Base-by-base conservation (phyloP, 1,140 invertebrate genomes). In the Hyles euphorbiae region DNA sequence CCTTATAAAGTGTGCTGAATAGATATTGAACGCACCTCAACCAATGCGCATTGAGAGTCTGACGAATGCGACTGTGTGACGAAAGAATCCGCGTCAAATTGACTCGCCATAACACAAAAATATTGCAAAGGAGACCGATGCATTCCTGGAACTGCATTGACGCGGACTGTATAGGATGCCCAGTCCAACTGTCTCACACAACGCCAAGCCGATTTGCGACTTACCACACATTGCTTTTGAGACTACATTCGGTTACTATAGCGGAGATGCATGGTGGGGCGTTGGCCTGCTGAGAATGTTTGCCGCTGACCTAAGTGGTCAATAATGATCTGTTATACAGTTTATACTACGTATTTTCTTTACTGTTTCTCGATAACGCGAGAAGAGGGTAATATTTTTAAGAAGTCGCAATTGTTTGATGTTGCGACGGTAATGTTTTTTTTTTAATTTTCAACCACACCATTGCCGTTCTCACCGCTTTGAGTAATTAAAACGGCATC, bases 271-370 rank as follows among this genome's bases (percentile, higher is more conserved):
- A 71, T 70, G 70, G 73, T 82, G 76, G 78, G 78, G 76, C 81
- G 83, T 79, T 83, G 83, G 72, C 81, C 81, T 78, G 78, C 76
- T 65, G 72, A 84, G 83, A 88, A 86, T 88, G 84, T 88, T 82
- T 81, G 75, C 78, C 73, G 80, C 80, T 81, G 81, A 84, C 78
- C 81, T 76, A 78, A 84, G 81, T 84, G 83, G 81, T 81, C 80
- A 84, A 78, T 86, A 84, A 83, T 86, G 81, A 86, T 84, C 76
- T 83, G 75, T 82, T 83, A 78, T 83, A 77, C 70, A 67, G 70
- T 76, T 71, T 76, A 78, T 75, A 78, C 72, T 74, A 63, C 54
- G 63, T 78, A 74, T 71, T 67, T 81, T 78, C 64, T 61, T 68
- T 73, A 63, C 70, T 68, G 68, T 70, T 76, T 73, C 54, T 68